Evolutionary conservation across 2,888 invertebrate genomes (phyloP), one percentile per base, ranked within the genome.

Genomic region (Osmoderma eremita): DNA sequence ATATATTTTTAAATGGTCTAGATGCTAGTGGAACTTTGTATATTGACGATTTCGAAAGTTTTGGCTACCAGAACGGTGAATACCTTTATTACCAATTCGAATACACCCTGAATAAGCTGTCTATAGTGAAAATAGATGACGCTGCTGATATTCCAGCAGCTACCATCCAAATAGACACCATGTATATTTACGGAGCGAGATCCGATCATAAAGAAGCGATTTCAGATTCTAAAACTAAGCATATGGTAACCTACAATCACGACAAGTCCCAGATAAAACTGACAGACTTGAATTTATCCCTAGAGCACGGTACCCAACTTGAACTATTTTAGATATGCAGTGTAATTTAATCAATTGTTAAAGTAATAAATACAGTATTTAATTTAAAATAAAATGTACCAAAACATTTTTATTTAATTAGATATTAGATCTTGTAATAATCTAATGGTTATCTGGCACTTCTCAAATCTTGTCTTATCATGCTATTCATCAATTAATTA

Each of bases 1-100:
- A 93, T 51, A 88, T 97, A 0, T 91, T 94, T 0, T 82, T 95
- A 0, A 89, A 94, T 78, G 78, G 90, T 65, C 86, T 79, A 72
- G 81, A 78, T 22, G 95, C 97, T 0, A 83, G 84, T 22, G 95
- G 96, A 53, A 88, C 88, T 0, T 80, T 98, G 1, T 98, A 94
- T 80, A 88, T 95, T 61, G 97, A 98, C 79, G 97, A 97, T 80
- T 95, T 93, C 1, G 90, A 91, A 71, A 91, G 91, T 0, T 95
- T 89, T 78, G 91, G 92, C 4, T 91, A 95, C 78, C 85, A 86
- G 49, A 83, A 90, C 73, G 90, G 89, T 65, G 87, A 90, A 72
- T 90, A 88, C 75, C 84, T 91, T 41, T 89, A 91, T 78, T 84
- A 90, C 1, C 84, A 86, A 65, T 83, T 91, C 36, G 81, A 83